These are phyloP conservation scores for Australoheros facetus DNA, from an alignment of 2,797 vertebrate species.

Conservation along the genomic window DNA sequence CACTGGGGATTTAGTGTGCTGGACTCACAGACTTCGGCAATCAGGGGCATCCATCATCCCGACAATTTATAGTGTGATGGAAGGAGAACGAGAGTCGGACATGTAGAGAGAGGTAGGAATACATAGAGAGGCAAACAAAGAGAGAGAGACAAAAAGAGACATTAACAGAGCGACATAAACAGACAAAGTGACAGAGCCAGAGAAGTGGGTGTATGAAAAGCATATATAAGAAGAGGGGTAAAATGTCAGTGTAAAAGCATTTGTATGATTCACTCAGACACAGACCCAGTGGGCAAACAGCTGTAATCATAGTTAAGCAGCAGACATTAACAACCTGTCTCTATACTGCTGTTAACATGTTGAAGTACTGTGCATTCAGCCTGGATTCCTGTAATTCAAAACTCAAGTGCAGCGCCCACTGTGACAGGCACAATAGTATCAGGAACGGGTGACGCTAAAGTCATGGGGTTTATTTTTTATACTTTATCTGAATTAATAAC, in stretches of 20 bases:
- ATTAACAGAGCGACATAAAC: constrained; percentile 44
- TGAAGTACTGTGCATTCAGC: constrained; percentile 44
- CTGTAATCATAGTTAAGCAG: constrained; percentile 62
- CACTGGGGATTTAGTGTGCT: constrained; percentile 47
- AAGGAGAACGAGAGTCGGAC: constrained; percentile 20
- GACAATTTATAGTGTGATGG: constrained; percentile 52
- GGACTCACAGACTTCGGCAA: constrained; percentile 56
- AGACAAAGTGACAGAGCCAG: constrained; percentile 50
- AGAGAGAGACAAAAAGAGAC: constrained; percentile 44
- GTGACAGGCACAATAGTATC: background rate
- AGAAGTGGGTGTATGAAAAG: constrained; percentile 69
- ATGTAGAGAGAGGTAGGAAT: constrained; percentile 11
- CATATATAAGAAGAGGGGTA: constrained; percentile 58
- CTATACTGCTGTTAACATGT: constrained; percentile 36
- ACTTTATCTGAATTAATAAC: background rate
- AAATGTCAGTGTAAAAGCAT: constrained; percentile 68
- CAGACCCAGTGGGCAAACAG: constrained; percentile 55
- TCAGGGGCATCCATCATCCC: constrained; percentile 66
- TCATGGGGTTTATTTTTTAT: background rate
- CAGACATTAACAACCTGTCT: constrained; percentile 51
- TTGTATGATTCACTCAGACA: constrained; percentile 68
- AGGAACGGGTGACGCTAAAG: background rate
- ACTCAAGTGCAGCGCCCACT: background rate
- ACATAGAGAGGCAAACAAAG: constrained; percentile 24
- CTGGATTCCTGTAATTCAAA: constrained; percentile 26